Base-by-base conservation (phyloP, 2,888 invertebrate genomes). In the Petrolisthes cinctipes region DNA sequence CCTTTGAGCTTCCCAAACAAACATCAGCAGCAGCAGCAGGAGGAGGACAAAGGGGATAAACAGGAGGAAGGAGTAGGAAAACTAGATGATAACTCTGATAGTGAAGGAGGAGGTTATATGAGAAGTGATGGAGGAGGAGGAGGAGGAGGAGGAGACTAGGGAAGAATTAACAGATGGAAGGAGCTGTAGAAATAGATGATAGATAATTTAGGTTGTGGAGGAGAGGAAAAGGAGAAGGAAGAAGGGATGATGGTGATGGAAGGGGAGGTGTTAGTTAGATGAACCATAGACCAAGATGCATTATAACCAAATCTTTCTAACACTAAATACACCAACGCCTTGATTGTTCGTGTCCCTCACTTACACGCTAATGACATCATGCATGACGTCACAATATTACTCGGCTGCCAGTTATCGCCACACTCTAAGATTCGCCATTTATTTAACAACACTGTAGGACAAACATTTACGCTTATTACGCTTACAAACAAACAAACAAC, bases 1-100 rank as follows among this genome's bases (percentile, higher is more conserved):
- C 51, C 83, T 11, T 76, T 83, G 76, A 83, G 76, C 14, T 66
- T 57, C 76, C 83, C 76, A 83, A 61, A 78, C 83, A 83, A 83
- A 83, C 83, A 83, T 4, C 11, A 71, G 17, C 11, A 57, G 73
- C 7, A 54, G 78, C 54, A 73, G 1, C 4, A 3, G 14, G 37
- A 82, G 82, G 61, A 61, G 61, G 61, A 61, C 1, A 1, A 61
- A 17, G 61, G 17, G 17, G 61, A 61, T 9, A 9, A 61, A 17
- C 11, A 61, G 61, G 3, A 61, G 61, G 61, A 61, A 17, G 61
- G 61, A 61, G 17, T 9, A 61, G 61, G 17, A 61, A 17, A 61
- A 11, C 17, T 61, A 37, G 37, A 37, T 37, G 37, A 37, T 37
- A 17, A 11, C 61, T 61, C 61, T 9, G 61, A 17, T 61, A 61